Evolutionary conservation across 2,797 vertebrate genomes (phyloP).

Genomic region (Nyctibius grandis): DNA sequence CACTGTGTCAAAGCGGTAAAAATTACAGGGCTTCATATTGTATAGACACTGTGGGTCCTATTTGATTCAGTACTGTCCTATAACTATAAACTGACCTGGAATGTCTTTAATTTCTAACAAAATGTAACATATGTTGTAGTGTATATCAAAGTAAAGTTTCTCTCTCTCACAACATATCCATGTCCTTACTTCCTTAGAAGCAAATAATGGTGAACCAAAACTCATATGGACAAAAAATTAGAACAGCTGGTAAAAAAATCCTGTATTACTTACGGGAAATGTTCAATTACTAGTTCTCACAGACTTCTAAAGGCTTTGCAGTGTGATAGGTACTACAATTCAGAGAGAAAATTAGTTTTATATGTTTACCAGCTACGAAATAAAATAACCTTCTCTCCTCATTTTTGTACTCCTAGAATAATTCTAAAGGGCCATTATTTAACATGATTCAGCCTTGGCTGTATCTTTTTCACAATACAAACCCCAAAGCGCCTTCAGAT

Average conservation of each 20-base stretch:
- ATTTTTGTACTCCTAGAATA: background rate
- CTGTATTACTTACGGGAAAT: background rate
- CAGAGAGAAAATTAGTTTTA: background rate
- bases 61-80: background rate
- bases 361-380: background rate
- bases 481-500: background rate
- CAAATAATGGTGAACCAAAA: background rate
- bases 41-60: background rate
- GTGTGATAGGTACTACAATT: background rate
- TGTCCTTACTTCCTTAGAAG: background rate
- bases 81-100: background rate
- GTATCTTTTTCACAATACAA: background rate
- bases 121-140: background rate
- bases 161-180: background rate
- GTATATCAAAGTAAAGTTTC: background rate
- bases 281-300: background rate
- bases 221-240: background rate
- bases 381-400: background rate
- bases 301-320: background rate
- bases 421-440: background rate
- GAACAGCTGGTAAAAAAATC: background rate
- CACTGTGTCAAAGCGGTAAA: background rate
- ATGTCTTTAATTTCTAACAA: background rate
- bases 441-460: background rate
- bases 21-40: background rate